A percentile compares a stretch with the other conserved stretches of the same genome.
Conservation (phyloP, 2,888 invertebrate species). For the Pseudanteris insignis region DNA sequence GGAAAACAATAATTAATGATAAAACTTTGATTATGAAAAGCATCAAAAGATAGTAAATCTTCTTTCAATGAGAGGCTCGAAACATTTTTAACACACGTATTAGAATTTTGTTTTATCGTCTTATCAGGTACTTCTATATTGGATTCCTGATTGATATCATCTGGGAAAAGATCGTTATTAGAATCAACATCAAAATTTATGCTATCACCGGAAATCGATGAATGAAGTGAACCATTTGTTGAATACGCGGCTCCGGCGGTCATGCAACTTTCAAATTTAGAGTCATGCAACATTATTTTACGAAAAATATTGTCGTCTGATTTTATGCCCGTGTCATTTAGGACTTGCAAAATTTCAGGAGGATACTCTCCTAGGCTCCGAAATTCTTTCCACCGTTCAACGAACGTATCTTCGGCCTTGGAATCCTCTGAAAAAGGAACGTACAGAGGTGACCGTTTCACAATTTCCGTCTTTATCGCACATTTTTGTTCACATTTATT, state of each 20-base stretch:
- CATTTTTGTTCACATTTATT: slow-evolving; percentile 10
- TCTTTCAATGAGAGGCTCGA: neutral
- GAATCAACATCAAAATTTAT: slow-evolving; percentile 20
- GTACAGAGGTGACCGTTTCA: slow-evolving; percentile 1
- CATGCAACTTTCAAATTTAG: too few relatives aligned
- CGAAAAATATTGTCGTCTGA: too few relatives aligned
- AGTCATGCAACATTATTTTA: too few relatives aligned
- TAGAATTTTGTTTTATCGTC: slow-evolving; percentile 1
- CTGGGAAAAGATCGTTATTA: slow-evolving; percentile 14
- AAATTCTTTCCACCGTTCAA: neutral
- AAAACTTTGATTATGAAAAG: slow-evolving; percentile 8
- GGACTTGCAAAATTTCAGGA: neutral
- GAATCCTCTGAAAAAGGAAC: slow-evolving; percentile 35
- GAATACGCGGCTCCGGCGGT: too few relatives aligned
- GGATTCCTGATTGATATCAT: slow-evolving; percentile 4
- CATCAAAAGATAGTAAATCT: neutral
- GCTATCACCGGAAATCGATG: slow-evolving; percentile 13
- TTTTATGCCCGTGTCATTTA: neutral
- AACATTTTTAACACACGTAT: too few relatives aligned
- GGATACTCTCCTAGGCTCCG: neutral
- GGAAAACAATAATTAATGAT: slow-evolving; percentile 8
- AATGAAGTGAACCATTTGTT: neutral
- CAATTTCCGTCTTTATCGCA: slow-evolving; percentile 4
- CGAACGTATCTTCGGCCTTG: neutral
- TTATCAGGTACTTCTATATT: neutral